A percentile compares a stretch with the other conserved stretches of the same genome.
Evolutionary conservation across 2,888 invertebrate species (phyloP).

Genomic region (Caenorhabditis sp.): DNA sequence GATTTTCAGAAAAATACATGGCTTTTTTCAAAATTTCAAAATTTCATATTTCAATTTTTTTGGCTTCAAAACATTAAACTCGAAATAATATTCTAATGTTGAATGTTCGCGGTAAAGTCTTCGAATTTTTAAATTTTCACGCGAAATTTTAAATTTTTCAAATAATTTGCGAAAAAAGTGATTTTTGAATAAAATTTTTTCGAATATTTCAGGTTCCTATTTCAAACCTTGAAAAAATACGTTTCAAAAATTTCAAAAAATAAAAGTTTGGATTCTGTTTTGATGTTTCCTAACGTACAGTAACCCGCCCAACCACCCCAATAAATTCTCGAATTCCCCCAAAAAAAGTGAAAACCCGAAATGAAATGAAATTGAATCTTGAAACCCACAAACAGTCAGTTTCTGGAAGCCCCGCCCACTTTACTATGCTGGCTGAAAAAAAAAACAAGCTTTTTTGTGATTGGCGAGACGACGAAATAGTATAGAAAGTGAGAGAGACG

Average conservation of each 20-base stretch:
- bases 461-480: background rate
- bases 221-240: too few relatives aligned
- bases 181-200: background rate
- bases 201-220: background rate
- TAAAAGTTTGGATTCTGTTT: too few relatives aligned
- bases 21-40: too few relatives aligned
- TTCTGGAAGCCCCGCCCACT: background rate
- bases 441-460: background rate
- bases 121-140: background rate
- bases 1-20: too few relatives aligned
- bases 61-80: too few relatives aligned
- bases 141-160: background rate
- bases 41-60: too few relatives aligned
- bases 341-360: too few relatives aligned
- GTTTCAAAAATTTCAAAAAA: background rate
- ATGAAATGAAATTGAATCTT: background rate
- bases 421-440: background rate
- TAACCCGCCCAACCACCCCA: background rate
- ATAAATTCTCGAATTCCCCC: background rate
- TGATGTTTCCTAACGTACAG: conserved; percentile 1
- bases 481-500: background rate
- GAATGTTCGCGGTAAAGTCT: background rate
- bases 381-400: background rate
- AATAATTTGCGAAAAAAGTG: background rate
- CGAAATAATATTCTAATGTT: background rate